Evolutionary conservation across 2,888 invertebrate species (phyloP).

Genomic region (Coelopa pilipes): DNA sequence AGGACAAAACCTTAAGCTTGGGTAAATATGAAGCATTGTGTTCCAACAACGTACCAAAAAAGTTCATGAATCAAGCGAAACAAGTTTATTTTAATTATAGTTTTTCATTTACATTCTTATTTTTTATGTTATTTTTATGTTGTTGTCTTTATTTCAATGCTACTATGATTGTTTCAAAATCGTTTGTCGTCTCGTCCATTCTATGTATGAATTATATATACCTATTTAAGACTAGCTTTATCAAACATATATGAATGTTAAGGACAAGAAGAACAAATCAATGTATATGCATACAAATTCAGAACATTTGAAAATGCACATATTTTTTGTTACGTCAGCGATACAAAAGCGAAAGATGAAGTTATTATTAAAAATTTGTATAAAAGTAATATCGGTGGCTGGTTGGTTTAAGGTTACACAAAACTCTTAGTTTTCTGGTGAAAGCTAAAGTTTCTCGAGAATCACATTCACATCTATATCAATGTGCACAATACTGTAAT

Average conservation of each 20-base stretch:
- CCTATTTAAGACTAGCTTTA: slow-evolving; percentile 17
- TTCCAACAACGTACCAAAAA: slow-evolving; percentile 39
- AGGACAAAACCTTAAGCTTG: slow-evolving; percentile 96
- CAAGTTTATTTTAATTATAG: slow-evolving; percentile 17
- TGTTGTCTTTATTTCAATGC: slow-evolving; percentile 16
- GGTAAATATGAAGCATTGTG: slow-evolving; percentile 76
- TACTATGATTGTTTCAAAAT: slow-evolving; percentile 15
- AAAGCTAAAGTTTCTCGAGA: too few relatives aligned
- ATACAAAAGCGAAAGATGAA: not conserved
- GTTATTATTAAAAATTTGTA: not conserved
- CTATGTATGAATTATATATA: slow-evolving; percentile 29
- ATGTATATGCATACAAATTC: slow-evolving; percentile 29
- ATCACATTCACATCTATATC: too few relatives aligned
- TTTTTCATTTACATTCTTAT: slow-evolving; percentile 9
- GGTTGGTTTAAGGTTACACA: slow-evolving; percentile 9
- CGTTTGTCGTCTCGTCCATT: slow-evolving; percentile 20
- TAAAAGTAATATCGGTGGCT: slow-evolving; percentile 8
- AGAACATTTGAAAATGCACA: slow-evolving; percentile 51
- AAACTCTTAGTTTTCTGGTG: not conserved
- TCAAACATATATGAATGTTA: slow-evolving; percentile 21
- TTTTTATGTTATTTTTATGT: not conserved
- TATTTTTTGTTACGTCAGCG: slow-evolving; percentile 48
- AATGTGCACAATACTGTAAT: too few relatives aligned
- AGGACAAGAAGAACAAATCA: not conserved
- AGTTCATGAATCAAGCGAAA: slow-evolving; percentile 34